Evolutionary conservation across 2,888 invertebrate genomes (phyloP).

Genomic region (Nomada ferruginata): DNA sequence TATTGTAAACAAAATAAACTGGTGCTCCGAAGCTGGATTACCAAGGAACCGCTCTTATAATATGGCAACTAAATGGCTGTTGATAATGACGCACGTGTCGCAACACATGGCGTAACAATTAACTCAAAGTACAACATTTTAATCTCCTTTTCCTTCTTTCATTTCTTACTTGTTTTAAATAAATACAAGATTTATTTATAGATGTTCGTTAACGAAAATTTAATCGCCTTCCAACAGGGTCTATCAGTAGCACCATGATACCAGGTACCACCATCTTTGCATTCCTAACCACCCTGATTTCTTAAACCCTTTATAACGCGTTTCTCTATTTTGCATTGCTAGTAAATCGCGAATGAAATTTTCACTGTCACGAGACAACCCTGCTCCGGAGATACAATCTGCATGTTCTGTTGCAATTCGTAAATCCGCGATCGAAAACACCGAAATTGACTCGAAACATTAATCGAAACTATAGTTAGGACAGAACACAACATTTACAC

Average conservation of each 20-base stretch:
- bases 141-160: not conserved
- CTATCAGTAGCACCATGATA: not conserved
- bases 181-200: not conserved
- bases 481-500: not conserved
- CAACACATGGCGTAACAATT: not conserved
- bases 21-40: not conserved
- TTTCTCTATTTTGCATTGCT: not conserved
- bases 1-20: slow-evolving; percentile 9
- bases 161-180: not conserved
- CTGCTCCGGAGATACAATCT: slow-evolving; percentile 11
- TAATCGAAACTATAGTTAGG: not conserved
- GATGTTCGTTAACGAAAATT: too few relatives aligned
- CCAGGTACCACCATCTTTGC: slow-evolving; percentile 24
- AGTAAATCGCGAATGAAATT: not conserved
- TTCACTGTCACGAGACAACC: not conserved
- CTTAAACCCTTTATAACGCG: not conserved
- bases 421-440: not conserved
- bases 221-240: too few relatives aligned
- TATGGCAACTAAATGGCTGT: not conserved
- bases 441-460: not conserved
- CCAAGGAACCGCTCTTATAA: not conserved
- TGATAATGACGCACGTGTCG: not conserved
- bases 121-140: not conserved
- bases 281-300: not conserved
- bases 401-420: not conserved